Conservation (phyloP, 2,888 invertebrate genomes). For the Hedychridium roseum region DNA sequence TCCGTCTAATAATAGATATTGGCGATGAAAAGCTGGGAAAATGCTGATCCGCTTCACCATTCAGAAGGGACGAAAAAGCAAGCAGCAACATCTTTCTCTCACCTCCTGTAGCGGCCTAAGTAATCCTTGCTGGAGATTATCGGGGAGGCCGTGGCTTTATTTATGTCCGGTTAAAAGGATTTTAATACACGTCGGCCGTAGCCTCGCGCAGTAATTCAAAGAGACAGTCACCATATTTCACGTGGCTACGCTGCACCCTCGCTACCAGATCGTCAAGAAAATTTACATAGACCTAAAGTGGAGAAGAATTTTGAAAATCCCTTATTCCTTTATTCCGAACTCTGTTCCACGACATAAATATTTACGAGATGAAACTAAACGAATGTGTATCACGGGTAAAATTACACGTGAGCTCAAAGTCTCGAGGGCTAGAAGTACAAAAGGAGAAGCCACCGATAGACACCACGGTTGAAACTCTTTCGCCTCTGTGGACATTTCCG, state of each 20-base stretch:
- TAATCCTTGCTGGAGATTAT: conserved; percentile 47
- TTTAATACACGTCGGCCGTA: conserved; percentile 49
- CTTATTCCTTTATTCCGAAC: no score
- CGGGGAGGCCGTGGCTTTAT: conserved; percentile 40
- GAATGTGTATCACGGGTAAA: no score
- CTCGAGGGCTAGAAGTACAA: no score
- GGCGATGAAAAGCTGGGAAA: no score
- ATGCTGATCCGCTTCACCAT: no score
- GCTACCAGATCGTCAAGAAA: background rate
- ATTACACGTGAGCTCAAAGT: no score
- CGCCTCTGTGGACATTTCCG: background rate
- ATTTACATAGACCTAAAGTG: conserved; percentile 6
- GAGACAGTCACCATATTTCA: conserved; percentile 42
- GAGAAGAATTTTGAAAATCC: conserved; percentile 4
- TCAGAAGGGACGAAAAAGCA: no score
- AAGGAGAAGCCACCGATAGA: no score
- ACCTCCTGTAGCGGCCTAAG: conserved; percentile 19
- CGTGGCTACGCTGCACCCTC: background rate
- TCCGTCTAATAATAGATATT: no score
- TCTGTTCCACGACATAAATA: no score
- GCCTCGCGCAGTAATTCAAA: conserved; percentile 44
- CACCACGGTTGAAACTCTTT: background rate
- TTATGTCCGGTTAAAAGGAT: conserved; percentile 56
- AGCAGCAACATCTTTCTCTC: conserved; percentile 8
- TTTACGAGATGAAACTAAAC: no score